Conservation (phyloP, 2,888 invertebrate genomes). For the Philhelius pedissequus region DNA sequence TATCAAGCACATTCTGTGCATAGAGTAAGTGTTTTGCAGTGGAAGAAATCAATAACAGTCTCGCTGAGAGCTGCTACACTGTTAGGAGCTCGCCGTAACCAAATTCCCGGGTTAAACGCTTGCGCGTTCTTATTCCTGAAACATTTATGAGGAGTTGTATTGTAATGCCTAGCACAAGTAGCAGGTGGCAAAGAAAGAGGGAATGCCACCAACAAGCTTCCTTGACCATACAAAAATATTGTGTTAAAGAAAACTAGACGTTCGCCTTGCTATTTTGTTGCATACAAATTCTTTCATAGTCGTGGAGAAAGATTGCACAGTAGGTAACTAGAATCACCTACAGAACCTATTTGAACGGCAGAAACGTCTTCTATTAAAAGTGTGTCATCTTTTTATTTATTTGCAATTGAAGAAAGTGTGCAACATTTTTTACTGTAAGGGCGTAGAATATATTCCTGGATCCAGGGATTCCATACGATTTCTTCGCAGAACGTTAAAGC, state of each 20-base stretch:
- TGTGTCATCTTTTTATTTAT: slow-evolving; percentile 46
- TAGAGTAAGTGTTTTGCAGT: slow-evolving; percentile 52
- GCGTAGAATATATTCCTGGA: slow-evolving; percentile 40
- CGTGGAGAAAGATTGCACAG: slow-evolving; percentile 13
- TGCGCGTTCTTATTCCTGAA: slow-evolving; percentile 74
- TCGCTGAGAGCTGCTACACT: slow-evolving; percentile 42
- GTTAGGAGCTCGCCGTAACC: slow-evolving; percentile 54
- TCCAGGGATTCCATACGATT: slow-evolving; percentile 31
- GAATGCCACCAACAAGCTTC: slow-evolving; percentile 35
- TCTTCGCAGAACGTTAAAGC: slow-evolving; percentile 8
- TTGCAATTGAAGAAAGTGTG: slow-evolving; percentile 25
- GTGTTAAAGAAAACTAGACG: slow-evolving; percentile 23
- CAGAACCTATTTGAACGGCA: not conserved
- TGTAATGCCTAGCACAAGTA: slow-evolving; percentile 31
- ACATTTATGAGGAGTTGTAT: slow-evolving; percentile 53
- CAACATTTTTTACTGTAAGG: slow-evolving; percentile 17
- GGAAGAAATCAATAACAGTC: slow-evolving; percentile 59
- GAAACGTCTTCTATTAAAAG: slow-evolving; percentile 3
- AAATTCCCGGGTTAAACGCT: slow-evolving; percentile 79
- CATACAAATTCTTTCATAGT: not conserved
- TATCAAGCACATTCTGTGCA: slow-evolving; percentile 39
- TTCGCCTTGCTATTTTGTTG: slow-evolving; percentile 7
- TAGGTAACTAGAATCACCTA: slow-evolving; percentile 14
- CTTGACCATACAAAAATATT: slow-evolving; percentile 37
- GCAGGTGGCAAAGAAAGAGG: slow-evolving; percentile 34